These are phyloP conservation scores for Drosophila nigritarsus DNA, from an alignment of 2,888 invertebrate genomes.

Conservation along the genomic window DNA sequence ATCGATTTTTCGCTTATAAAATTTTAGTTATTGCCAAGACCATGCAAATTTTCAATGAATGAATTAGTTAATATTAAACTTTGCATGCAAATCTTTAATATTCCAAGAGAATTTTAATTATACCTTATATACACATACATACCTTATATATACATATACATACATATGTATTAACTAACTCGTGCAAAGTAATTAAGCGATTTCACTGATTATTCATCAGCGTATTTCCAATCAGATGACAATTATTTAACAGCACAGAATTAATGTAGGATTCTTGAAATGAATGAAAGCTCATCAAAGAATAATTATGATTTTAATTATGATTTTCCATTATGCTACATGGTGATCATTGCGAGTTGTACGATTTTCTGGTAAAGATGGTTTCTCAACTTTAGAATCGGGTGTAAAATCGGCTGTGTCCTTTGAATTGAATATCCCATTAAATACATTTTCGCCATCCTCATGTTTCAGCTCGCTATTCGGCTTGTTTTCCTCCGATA, in stretches of 20 bases:
- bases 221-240: constrained; percentile 3
- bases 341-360: rapidly evolving
- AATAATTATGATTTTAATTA: background rate
- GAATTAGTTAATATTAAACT: no score
- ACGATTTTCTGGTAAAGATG: rapidly evolving
- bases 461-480: background rate
- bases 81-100: background rate
- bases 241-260: background rate
- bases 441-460: background rate
- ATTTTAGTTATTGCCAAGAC: background rate
- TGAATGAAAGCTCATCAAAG: background rate
- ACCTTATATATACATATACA: background rate
- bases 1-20: background rate
- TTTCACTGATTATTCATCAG: constrained; percentile 9
- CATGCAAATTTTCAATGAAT: no score
- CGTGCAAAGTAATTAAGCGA: background rate
- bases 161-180: background rate
- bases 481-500: background rate
- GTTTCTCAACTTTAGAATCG: background rate
- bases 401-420: background rate
- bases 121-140: background rate
- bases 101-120: constrained; percentile 16
- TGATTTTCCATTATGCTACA: background rate
- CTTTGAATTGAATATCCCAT: background rate
- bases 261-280: background rate